A percentile compares a stretch with the other conserved stretches of the same genome.
Evolutionary conservation across 1,140 invertebrate species (phyloP).

Genomic region (Drosophila carrolli): DNA sequence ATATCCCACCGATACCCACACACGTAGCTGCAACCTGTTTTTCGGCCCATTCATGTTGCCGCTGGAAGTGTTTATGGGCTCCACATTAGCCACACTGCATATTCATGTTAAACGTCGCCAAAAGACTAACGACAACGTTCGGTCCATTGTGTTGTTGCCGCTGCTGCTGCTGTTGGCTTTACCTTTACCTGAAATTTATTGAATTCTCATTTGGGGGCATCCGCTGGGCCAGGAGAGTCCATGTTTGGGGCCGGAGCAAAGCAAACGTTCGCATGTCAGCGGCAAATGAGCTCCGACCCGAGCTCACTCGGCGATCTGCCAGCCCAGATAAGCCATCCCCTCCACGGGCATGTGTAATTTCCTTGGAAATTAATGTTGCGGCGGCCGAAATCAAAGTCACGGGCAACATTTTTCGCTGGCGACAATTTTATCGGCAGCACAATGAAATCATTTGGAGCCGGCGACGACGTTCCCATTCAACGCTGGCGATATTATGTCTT

Average conservation of each 20-base stretch:
- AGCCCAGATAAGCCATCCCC: slow-evolving; percentile 63
- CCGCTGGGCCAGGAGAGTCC: slow-evolving; percentile 28
- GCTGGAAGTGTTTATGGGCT: slow-evolving; percentile 83
- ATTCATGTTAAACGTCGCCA: slow-evolving; percentile 83
- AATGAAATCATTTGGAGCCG: slow-evolving; percentile 74
- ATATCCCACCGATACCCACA: slow-evolving; percentile 58
- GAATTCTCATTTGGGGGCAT: slow-evolving; percentile 75
- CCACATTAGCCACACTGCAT: slow-evolving; percentile 84
- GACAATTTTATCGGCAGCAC: slow-evolving; percentile 83
- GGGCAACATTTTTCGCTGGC: slow-evolving; percentile 73
- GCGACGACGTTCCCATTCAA: slow-evolving; percentile 30
- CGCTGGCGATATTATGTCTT: slow-evolving; percentile 75
- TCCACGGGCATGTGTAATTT: slow-evolving; percentile 69
- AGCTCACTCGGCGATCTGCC: slow-evolving; percentile 55
- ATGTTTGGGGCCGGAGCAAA: slow-evolving; percentile 18
- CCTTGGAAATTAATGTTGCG: slow-evolving; percentile 79
- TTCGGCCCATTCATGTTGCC: slow-evolving; percentile 76
- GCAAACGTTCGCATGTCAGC: slow-evolving; percentile 74
- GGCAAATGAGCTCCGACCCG: slow-evolving; percentile 66
- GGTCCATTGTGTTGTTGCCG: slow-evolving; percentile 65
- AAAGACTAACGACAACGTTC: slow-evolving; percentile 78
- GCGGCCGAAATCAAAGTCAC: slow-evolving; percentile 82
- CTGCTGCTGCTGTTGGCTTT: slow-evolving; percentile 30
- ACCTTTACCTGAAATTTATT: slow-evolving; percentile 77
- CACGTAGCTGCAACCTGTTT: slow-evolving; percentile 77